Percentiles rank a stretch among this genome's conserved stretches.
These are phyloP conservation scores for Arctocebus calabarensis DNA, from an alignment of 2,797 vertebrate species.

Conservation along the genomic window DNA sequence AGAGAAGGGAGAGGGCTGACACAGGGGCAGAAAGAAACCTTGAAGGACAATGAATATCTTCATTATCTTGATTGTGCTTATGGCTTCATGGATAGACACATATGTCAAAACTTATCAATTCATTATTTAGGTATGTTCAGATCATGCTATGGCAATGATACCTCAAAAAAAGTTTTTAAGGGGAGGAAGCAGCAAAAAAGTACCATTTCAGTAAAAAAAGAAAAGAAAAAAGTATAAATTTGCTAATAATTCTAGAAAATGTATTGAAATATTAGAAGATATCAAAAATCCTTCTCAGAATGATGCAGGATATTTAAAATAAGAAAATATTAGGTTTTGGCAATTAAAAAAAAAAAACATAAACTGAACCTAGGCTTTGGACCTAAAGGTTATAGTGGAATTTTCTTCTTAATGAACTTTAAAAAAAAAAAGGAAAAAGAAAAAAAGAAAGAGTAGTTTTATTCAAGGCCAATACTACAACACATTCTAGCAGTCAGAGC, in stretches of 20 bases:
- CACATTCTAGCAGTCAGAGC: neutral
- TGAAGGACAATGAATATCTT: neutral
- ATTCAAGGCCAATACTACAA: neutral
- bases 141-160: neutral
- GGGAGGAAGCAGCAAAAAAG: neutral
- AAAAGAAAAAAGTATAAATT: neutral
- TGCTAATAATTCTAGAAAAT: constrained; percentile 16
- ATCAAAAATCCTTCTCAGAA: neutral
- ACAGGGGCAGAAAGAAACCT: neutral
- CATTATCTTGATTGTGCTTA: neutral
- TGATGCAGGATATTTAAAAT: neutral
- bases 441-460: neutral
- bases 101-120: neutral
- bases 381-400: neutral
- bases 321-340: neutral
- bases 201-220: neutral
- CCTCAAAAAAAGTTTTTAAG: neutral
- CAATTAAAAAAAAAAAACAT: neutral
- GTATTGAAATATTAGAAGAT: neutral
- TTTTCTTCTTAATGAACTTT: neutral
- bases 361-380: neutral
- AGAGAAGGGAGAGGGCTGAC: accelerated
- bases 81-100: neutral
- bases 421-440: neutral
- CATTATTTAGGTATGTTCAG: neutral